phyloP scores from a whole-genome alignment of 37 sponge, comb jelly and placozoan species.

The Haliclona indistincta region DNA sequence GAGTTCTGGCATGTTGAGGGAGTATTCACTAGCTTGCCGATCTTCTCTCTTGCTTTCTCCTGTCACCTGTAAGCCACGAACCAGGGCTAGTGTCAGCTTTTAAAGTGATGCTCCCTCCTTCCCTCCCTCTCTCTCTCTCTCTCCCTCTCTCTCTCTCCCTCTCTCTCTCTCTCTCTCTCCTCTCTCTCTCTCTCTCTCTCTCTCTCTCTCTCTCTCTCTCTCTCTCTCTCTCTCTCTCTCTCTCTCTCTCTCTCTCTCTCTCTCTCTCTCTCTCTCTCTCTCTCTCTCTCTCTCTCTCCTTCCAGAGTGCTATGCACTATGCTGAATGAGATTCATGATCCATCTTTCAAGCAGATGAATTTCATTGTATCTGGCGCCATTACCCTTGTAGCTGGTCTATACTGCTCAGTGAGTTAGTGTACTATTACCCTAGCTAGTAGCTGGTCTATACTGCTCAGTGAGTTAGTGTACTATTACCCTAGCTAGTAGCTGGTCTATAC shows the following conservation, averaged over 20 bases:
- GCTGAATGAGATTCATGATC: no score
- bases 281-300: no score
- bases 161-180: not conserved
- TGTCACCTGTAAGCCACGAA: slow-evolving; percentile 71
- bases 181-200: slow-evolving; percentile 19
- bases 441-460: not conserved
- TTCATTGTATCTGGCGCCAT: slow-evolving; percentile 45
- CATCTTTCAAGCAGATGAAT: slow-evolving; percentile 38
- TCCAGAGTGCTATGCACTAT: no score
- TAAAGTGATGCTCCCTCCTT: not conserved
- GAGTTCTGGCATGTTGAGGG: slow-evolving; percentile 48
- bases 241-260: no score
- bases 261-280: no score
- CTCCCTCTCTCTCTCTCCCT: slow-evolving; percentile 4
- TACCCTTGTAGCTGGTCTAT: slow-evolving; percentile 25
- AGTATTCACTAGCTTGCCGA: slow-evolving; percentile 64
- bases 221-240: no score
- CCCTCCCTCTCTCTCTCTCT: not conserved
- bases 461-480: not conserved
- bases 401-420: slow-evolving; percentile 51
- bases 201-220: no score
- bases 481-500: not conserved
- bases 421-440: not conserved
- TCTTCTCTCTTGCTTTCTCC: slow-evolving; percentile 68
- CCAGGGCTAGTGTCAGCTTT: not conserved